Evolutionary conservation across 2,888 invertebrate species (phyloP), one percentile per base, ranked within the genome.

Genomic region (Melinaea menophilus): DNA sequence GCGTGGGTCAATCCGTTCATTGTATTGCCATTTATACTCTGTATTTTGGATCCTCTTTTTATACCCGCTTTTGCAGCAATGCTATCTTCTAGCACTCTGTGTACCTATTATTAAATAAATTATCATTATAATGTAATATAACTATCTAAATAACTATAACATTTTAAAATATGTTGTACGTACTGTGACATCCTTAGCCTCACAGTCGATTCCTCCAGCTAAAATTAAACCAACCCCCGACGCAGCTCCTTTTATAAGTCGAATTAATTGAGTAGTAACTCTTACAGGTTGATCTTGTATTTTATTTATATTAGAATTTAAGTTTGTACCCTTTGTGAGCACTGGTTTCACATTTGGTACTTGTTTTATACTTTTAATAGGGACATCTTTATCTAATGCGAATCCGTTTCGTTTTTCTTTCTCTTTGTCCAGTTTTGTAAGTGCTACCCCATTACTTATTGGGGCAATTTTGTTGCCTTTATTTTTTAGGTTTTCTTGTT

Each of bases 121-220:
- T 4, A 7, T n/a, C 37, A 56, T 35, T 13, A 2, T 0, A 11
- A 31, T 61, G 56, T 13, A 47, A 9, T 37, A 22, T 51, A 56
- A 22, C 47, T 34, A 57, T 13, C 51, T 55, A 1, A 54, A 5
- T 9, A 13, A 5, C 2, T 55, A 45, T 9, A 55, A 46, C 22
- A 12, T 58, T 51, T 59, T 63, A 0, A 41, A 56, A 58, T 34
- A 13, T 63, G 58, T 61, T 63, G 57, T 69, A 88, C 93, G 89
- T 84, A 96, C 97, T 77, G 96, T 97, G 70, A 97, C 96, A 84
- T 97, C 96, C 89, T 97, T 97, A 75, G 95, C 94, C 91, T 97
- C 97, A 80, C 97, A 97, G 81, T 98, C 97, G 22, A 94, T 94
- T 59, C 97, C 97, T 64, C 97, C 97, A 59, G 97, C 96, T 72